Percentiles rank a stretch among this genome's conserved stretches.
phyloP scores from a whole-genome alignment of 2,797 vertebrate genomes.

The Hippocampus kuda region DNA sequence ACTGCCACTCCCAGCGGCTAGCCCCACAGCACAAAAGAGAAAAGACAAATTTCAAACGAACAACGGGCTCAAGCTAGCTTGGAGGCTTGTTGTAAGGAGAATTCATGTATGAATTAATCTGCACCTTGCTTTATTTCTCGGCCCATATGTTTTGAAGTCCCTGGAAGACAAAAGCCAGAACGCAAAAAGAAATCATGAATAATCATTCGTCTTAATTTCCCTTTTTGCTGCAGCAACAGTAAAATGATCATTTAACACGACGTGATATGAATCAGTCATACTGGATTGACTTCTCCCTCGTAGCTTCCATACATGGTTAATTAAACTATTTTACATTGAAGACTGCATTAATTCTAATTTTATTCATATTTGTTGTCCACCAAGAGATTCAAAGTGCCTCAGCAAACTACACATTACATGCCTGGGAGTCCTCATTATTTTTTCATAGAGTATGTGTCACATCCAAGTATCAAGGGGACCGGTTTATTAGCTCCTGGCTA shows the following conservation, averaged over 20 bases:
- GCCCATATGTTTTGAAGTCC: conserved; percentile 46
- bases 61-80: conserved; percentile 52
- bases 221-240: not conserved
- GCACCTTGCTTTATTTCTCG: conserved; percentile 48
- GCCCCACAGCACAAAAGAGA: not conserved
- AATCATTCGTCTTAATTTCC: conserved; percentile 28
- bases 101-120: conserved; percentile 59
- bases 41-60: conserved; percentile 42
- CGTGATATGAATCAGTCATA: not conserved
- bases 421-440: not conserved
- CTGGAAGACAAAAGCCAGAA: conserved; percentile 30
- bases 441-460: not conserved
- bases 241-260: not conserved
- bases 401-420: conserved; percentile 27
- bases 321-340: not conserved
- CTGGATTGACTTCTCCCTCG: conserved; percentile 9
- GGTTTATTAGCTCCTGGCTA: conserved; percentile 18
- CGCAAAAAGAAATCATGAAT: conserved; percentile 46
- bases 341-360: not conserved
- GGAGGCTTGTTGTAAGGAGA: conserved; percentile 48
- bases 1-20: not conserved
- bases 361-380: not conserved
- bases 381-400: conserved; percentile 23
- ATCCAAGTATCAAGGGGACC: conserved; percentile 1
- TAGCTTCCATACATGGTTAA: not conserved